Conservation (phyloP, 1,140 invertebrate genomes). For the Sogatella furcifera region DNA sequence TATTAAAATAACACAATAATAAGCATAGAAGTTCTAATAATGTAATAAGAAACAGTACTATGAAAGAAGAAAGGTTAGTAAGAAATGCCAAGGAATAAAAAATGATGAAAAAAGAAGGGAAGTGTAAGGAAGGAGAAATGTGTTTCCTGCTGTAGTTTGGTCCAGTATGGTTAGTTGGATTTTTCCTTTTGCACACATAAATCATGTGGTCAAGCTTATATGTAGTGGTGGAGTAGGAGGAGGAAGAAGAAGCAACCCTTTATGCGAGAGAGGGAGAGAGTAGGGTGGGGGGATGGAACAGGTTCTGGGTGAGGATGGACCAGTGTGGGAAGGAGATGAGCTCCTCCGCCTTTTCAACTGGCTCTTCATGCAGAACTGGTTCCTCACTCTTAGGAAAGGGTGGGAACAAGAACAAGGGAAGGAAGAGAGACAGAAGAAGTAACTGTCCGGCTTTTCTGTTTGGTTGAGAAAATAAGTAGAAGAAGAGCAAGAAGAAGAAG, state of each 20-base stretch:
- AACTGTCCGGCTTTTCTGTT: neutral
- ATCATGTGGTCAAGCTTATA: neutral
- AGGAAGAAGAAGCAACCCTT: neutral
- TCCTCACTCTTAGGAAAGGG: constrained; percentile 1
- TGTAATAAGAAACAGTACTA: neutral
- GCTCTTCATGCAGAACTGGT: neutral
- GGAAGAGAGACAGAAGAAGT: neutral
- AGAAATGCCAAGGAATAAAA: neutral
- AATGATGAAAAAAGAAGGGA: neutral
- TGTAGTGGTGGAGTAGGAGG: constrained; percentile 4
- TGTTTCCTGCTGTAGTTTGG: neutral
- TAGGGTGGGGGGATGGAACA: neutral
- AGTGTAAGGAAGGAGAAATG: neutral
- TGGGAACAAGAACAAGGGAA: neutral
- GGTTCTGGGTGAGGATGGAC: neutral
- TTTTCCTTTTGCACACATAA: constrained; percentile 1
- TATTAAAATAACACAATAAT: too few species aligned
- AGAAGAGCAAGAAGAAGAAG: neutral
- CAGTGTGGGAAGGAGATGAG: constrained; percentile 1
- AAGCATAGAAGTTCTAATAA: neutral
- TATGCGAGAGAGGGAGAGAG: neutral
- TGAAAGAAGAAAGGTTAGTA: neutral
- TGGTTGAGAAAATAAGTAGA: neutral
- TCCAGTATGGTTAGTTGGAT: neutral
- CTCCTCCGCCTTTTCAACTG: neutral